Evolutionary conservation across 2,797 vertebrate species (phyloP), one percentile per base, ranked within the genome.

Genomic region (Danio aesculapii): DNA sequence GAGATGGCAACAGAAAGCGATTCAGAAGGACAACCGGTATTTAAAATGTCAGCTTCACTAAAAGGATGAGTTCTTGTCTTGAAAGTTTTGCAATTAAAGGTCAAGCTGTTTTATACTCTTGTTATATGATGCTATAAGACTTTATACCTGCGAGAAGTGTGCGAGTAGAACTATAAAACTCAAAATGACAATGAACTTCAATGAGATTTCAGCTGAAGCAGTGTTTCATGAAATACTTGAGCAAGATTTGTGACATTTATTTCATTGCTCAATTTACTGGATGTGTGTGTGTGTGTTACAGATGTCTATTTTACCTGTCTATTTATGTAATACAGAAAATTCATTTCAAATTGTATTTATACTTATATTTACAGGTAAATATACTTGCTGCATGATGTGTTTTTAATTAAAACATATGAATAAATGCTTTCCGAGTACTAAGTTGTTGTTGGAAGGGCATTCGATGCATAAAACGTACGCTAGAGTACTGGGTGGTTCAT

Each of bases 71-170:
- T 90, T 89, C 82, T 83, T 11, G 75, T 87, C 79, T 81, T 87
- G 88, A 90, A 90, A 85, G 90, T 90, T 92, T 91, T 90, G 90
- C 93, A 94, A 94, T 94, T 93, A 94, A 95, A 94, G 93, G 94
- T 95, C 94, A 94, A 87, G 87, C 84, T 87, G 91, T 91, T 91
- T 92, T 92, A 90, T 88, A 84, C 83, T 82, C 63, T 83, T 30
- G 86, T 87, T 85, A 89, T 90, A 86, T 75, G 53, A 79, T 81
- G 84, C 82, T 71, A 76, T 86, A 84, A 85, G 82, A 85, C 46
- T 86, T 79, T 84, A 81, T 85, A 62, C 72, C 67, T 47, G 43
- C 17, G 21, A 77, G 63, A 75, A 77, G 53, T 49, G 64, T 69
- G 41, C 14, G 50, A 80, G 69, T 53, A 47, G 73, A 73, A 57